Percentiles rank a stretch among this genome's conserved stretches.
Conservation (phyloP, 2,797 vertebrate species). For the Carduelis carduelis region DNA sequence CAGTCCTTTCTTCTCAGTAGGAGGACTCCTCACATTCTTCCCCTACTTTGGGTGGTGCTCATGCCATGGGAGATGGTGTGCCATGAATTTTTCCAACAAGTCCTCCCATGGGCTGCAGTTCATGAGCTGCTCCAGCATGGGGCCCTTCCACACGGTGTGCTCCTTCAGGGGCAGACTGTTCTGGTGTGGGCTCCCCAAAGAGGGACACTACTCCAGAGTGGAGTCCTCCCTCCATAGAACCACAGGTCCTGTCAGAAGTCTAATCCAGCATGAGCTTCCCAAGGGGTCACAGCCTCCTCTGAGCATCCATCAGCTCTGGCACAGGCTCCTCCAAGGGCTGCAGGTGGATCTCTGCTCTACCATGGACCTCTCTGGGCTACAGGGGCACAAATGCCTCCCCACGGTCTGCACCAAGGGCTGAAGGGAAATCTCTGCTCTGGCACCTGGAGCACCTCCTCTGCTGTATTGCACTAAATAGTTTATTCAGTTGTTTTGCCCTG, state of each 20-base stretch:
- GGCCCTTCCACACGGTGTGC: not conserved
- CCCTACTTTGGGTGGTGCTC: not conserved
- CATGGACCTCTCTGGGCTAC: not conserved
- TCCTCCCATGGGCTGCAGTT: not conserved
- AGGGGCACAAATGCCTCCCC: not conserved
- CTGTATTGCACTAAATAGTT: not conserved
- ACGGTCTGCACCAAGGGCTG: rapidly evolving
- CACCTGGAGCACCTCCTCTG: not conserved
- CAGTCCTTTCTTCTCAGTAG: not conserved
- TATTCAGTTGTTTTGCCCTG: not conserved
- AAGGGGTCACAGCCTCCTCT: not conserved
- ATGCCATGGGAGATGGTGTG: rapidly evolving
- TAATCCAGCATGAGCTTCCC: not conserved
- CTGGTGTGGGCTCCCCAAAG: not conserved
- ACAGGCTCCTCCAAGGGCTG: not conserved
- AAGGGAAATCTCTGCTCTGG: not conserved
- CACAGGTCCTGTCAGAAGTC: not conserved
- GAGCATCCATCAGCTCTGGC: not conserved
- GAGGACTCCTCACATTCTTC: not conserved
- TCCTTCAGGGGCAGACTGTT: not conserved
- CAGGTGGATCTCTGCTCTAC: not conserved
- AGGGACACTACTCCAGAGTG: not conserved
- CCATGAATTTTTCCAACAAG: not conserved
- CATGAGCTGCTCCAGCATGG: not conserved
- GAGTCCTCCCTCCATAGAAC: not conserved